Evolutionary conservation across 2,888 invertebrate genomes (phyloP), one percentile per base, ranked within the genome.

Genomic region (Reticulitermes lucifugus): DNA sequence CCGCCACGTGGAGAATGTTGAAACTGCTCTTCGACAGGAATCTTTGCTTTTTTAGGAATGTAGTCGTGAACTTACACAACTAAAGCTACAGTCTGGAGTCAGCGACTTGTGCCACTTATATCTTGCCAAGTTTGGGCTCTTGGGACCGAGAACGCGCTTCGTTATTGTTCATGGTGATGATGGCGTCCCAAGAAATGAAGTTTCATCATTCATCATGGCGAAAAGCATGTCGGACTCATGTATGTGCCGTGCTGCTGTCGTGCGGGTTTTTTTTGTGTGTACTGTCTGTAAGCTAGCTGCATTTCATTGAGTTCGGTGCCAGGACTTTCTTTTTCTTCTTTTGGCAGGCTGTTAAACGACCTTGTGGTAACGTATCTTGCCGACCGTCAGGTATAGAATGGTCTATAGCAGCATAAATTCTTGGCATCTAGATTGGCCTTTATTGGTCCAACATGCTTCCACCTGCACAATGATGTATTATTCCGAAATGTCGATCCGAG

Each of bases 301-400:
- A 73, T 41, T 73, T 73, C 73, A 73, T 73, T 73, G 73, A 73
- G 73, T 35, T 73, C 73, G 41, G 9, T 73, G 73, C 73, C 73
- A 70, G 29, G 25, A 29, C n/a, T 70, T 70, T 70, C 14, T 70
- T 70, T 73, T 73, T 73, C 73, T 73, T 73, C 35, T 35, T 73
- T 73, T 73, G 73, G 73, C 41, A 41, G n/a, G 73, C 73, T 73
- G 73, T 41, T 73, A 73, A 73, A 73, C 73, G 73, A 73, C 73
- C 73, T 73, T 73, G 73, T 41, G 25, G 73, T 73, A 41, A 73
- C 41, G 73, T 73, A 73, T 41, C 73, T 73, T 73, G 73, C 73
- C 73, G 41, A 73, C 41, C 73, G 43, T 73, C 73, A 73, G 73
- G 73, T 73, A 73, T 29, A 73, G 29, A 73, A 55, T 55, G 55